A percentile compares a stretch with the other conserved stretches of the same genome.
These are phyloP conservation scores for Dryas iulia DNA, from an alignment of 1,140 invertebrate genomes.

Conservation along the genomic window DNA sequence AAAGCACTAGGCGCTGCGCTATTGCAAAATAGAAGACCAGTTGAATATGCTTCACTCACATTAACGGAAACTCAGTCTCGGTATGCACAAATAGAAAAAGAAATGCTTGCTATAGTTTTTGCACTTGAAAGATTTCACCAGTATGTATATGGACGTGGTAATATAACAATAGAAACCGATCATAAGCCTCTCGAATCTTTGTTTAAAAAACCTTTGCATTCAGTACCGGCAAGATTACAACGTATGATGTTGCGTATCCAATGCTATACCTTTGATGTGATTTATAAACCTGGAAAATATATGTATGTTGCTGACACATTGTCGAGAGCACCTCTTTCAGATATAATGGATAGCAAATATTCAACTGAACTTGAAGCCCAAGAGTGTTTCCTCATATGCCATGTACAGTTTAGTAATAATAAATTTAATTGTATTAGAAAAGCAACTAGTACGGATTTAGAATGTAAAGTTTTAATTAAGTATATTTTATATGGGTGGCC, in stretches of 20 bases:
- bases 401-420: slow-evolving; percentile 28
- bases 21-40: slow-evolving; percentile 20
- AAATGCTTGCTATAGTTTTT: slow-evolving; percentile 33
- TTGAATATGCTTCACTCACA: slow-evolving; percentile 22
- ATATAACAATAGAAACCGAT: slow-evolving; percentile 28
- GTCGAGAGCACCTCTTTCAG: slow-evolving; percentile 9
- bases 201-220: slow-evolving; percentile 31
- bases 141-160: slow-evolving; percentile 29
- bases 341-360: slow-evolving; percentile 20
- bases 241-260: slow-evolving; percentile 33
- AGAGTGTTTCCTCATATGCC: slow-evolving; percentile 33
- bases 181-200: slow-evolving; percentile 35
- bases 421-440: slow-evolving; percentile 15
- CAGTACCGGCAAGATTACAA: slow-evolving; percentile 29
- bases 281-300: slow-evolving; percentile 15
- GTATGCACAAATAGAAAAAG: slow-evolving; percentile 35
- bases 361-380: slow-evolving; percentile 24
- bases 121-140: slow-evolving; percentile 28
- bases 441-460: slow-evolving; percentile 7
- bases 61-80: slow-evolving; percentile 27
- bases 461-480: slow-evolving; percentile 1
- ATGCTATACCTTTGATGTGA: slow-evolving; percentile 24
- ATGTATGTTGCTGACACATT: slow-evolving; percentile 23
- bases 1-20: slow-evolving; percentile 19
- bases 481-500: slow-evolving; percentile 14